Conservation (phyloP, 2,888 invertebrate species). For the Venusia cambrica region DNA sequence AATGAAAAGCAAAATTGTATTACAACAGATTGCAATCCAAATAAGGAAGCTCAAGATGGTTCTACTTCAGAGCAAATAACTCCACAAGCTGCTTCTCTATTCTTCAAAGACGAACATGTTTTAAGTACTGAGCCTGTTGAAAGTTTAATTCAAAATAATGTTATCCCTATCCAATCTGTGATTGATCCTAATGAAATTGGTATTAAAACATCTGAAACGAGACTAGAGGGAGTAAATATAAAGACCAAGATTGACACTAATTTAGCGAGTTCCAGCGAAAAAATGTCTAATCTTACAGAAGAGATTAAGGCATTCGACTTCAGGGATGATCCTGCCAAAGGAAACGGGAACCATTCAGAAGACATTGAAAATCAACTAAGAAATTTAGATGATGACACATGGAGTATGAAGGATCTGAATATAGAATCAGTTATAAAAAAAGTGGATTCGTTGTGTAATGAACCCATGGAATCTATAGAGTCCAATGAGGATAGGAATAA, state of each 20-base stretch:
- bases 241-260: constrained; percentile 9
- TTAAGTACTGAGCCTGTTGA: neutral
- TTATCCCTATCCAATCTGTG: constrained; percentile 1
- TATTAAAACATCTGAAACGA: constrained; percentile 7
- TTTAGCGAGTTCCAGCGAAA: constrained; percentile 13
- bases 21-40: constrained; percentile 26
- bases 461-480: constrained; percentile 45
- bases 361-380: constrained; percentile 51
- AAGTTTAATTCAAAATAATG: constrained; percentile 9
- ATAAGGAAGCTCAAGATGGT: constrained; percentile 25
- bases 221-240: constrained; percentile 9
- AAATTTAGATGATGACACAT: constrained; percentile 86
- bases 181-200: constrained; percentile 3
- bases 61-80: constrained; percentile 2
- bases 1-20: constrained; percentile 30
- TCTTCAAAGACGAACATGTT: constrained; percentile 8
- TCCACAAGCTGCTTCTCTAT: neutral
- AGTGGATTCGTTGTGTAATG: constrained; percentile 84
- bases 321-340: constrained; percentile 16
- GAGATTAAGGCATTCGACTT: constrained; percentile 18
- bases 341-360: constrained; percentile 15
- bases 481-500: constrained; percentile 25
- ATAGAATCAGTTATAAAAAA: constrained; percentile 91
- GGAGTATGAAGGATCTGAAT: constrained; percentile 90
- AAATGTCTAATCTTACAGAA: constrained; percentile 17